phyloP scores from a whole-genome alignment of 2,113 vertebrate genomes.

The Ranitomeya variabilis region DNA sequence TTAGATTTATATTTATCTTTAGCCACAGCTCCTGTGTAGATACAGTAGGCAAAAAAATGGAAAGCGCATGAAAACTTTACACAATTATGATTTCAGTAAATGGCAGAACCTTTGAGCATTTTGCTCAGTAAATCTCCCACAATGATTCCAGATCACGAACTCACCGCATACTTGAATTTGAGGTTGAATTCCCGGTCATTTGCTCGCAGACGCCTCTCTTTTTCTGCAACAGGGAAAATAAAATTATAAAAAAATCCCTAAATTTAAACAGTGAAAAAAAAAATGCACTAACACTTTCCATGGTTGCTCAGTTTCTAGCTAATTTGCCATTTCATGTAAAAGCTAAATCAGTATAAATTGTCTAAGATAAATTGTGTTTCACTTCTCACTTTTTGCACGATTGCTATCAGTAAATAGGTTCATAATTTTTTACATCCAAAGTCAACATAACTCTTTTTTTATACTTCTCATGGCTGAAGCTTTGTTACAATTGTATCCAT shows the following conservation, averaged over 20 bases:
- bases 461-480: no score
- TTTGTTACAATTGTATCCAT: no score
- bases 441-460: no score
- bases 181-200: conserved; percentile 85
- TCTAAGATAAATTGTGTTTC: no score
- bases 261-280: no score
- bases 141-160: conserved; percentile 59
- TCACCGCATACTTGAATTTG: conserved; percentile 84
- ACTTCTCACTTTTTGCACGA: no score
- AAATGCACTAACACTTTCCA: no score
- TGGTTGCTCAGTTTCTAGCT: not conserved
- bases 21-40: no score
- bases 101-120: not conserved
- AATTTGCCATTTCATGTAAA: not conserved
- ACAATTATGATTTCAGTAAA: not conserved
- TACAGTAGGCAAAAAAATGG: not conserved
- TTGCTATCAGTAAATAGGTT: no score
- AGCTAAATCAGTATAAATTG: no score
- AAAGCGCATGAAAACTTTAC: not conserved
- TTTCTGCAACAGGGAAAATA: conserved; percentile 70
- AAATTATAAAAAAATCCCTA: not conserved
- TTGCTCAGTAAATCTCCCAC: not conserved
- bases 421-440: no score
- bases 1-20: no score
- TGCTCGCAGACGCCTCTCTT: conserved; percentile 80